Conservation (phyloP, 1,140 invertebrate species). For the Meteorus sp. region DNA sequence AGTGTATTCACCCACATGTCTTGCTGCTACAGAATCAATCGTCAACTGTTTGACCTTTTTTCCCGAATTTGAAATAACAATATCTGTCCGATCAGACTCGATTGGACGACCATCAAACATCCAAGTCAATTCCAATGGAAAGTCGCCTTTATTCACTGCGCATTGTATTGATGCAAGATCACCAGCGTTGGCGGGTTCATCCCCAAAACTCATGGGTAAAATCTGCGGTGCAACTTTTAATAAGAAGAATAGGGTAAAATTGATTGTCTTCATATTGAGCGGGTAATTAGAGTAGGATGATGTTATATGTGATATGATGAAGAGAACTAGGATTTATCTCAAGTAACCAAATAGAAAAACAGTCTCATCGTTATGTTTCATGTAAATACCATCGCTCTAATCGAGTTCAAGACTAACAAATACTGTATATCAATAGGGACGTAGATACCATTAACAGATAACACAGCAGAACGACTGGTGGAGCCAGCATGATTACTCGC, state of each 20-base stretch:
- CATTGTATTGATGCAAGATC: constrained; percentile 72
- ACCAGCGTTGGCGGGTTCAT: constrained; percentile 71
- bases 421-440: too few species aligned
- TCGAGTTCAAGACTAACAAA: too few species aligned
- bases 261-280: too few species aligned
- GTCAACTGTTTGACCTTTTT: constrained; percentile 64
- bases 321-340: too few species aligned
- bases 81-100: constrained; percentile 43
- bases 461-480: constrained; percentile 60
- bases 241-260: too few species aligned
- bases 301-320: too few species aligned
- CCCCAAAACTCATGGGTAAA: constrained; percentile 68
- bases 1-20: constrained; percentile 76
- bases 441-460: constrained; percentile 69
- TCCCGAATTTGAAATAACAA: constrained; percentile 57
- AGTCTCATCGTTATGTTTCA: too few species aligned
- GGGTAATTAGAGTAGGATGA: too few species aligned
- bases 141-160: constrained; percentile 71
- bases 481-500: constrained; percentile 62
- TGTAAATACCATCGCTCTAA: too few species aligned
- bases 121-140: constrained; percentile 70
- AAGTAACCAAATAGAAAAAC: too few species aligned
- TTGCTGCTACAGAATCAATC: constrained; percentile 73
- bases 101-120: constrained; percentile 57
- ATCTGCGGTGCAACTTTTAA: constrained; percentile 67